Conservation (phyloP, 1,140 invertebrate species). For the Orussus abietinus region DNA sequence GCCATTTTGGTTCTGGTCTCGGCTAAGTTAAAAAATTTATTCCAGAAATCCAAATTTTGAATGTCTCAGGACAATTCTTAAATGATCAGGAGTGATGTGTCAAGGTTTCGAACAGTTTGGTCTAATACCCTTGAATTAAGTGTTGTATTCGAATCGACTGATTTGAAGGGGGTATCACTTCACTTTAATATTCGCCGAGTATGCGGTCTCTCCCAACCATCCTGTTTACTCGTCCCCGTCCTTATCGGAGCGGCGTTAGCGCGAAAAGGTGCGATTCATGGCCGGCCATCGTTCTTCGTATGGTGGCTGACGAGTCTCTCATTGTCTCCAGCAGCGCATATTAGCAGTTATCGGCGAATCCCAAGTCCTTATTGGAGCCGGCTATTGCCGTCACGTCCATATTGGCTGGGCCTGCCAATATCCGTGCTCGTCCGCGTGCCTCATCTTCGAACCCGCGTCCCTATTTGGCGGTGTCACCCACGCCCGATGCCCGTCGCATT, state of each 20-base stretch:
- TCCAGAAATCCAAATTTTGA: too few species aligned
- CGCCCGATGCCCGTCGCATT: constrained; percentile 25
- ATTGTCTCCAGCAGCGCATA: constrained; percentile 23
- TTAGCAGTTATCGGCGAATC: constrained; percentile 25
- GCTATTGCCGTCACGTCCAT: constrained; percentile 7
- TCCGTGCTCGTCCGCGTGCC: constrained; percentile 12
- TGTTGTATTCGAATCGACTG: too few species aligned
- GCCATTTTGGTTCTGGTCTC: too few species aligned
- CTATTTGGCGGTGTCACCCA: constrained; percentile 21
- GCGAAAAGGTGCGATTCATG: constrained; percentile 10
- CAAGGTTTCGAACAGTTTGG: too few species aligned
- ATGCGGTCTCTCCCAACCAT: constrained; percentile 3
- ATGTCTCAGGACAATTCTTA: too few species aligned
- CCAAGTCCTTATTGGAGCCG: constrained; percentile 16
- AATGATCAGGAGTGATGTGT: too few species aligned
- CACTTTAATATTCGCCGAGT: too few species aligned
- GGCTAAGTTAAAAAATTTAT: too few species aligned
- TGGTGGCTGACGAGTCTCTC: constrained; percentile 13
- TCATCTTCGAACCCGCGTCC: constrained; percentile 18
- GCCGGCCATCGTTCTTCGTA: constrained; percentile 12
- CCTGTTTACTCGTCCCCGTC: constrained; percentile 5
- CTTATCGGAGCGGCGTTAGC: constrained; percentile 1
- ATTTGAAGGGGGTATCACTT: too few species aligned
- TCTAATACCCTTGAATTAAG: too few species aligned
- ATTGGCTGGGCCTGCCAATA: constrained; percentile 9